phyloP scores from a whole-genome alignment of 2,113 vertebrate species.

The Brachyhypopomus gauderio region DNA sequence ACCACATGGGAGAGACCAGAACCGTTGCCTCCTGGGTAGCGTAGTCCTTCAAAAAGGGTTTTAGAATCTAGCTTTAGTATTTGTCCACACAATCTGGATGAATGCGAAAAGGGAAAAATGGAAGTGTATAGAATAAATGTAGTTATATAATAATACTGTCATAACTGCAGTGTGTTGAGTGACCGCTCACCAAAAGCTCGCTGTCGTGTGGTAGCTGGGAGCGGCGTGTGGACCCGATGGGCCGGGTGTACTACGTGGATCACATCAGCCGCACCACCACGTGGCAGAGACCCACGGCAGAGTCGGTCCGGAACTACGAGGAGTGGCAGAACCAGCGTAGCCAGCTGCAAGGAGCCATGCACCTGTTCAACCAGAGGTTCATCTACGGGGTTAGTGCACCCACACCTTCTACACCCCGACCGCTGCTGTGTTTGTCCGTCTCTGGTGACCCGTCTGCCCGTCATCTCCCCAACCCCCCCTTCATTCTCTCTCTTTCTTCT shows the following conservation, averaged over 20 bases:
- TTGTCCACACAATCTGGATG: background rate
- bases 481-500: constrained; percentile 8
- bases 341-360: constrained; percentile 97
- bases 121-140: background rate
- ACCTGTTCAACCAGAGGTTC: constrained; percentile 98
- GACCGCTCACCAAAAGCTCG: background rate
- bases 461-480: background rate
- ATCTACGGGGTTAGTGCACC: constrained; percentile 87
- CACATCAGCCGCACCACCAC: constrained; percentile 97
- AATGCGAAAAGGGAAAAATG: background rate
- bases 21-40: constrained; percentile 90
- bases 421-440: background rate
- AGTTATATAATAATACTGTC: too few relatives aligned
- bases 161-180: background rate
- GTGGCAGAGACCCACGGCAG: constrained; percentile 92
- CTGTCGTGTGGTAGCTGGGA: constrained; percentile 83
- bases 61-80: background rate
- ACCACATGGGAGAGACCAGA: constrained; percentile 97
- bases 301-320: constrained; percentile 95
- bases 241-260: constrained; percentile 95
- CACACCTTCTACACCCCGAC: background rate
- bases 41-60: background rate
- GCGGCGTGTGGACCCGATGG: constrained; percentile 93
- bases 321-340: constrained; percentile 97
- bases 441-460: background rate